Evolutionary conservation across 1,140 invertebrate genomes (phyloP).

Genomic region (Proales similis): DNA sequence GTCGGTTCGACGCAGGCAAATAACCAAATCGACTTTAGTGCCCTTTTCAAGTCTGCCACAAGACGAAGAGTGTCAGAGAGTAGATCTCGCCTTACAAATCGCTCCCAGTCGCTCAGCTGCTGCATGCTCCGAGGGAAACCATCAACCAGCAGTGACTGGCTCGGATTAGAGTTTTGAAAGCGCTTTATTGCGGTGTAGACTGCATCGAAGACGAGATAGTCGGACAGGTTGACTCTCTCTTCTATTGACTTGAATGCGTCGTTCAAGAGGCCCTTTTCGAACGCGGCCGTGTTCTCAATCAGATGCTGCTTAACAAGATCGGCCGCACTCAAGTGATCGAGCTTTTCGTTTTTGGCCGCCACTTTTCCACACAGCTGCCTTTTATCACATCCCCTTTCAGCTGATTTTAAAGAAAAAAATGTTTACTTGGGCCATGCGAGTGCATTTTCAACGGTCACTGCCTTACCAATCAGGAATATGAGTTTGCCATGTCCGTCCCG

Average conservation of each 20-base stretch:
- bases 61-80: too few relatives aligned
- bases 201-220: constrained; percentile 16
- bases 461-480: constrained; percentile 14
- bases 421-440: not conserved
- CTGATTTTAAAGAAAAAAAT: not conserved
- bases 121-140: constrained; percentile 17
- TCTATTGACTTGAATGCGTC: not conserved
- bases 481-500: constrained; percentile 1
- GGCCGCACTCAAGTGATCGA: constrained; percentile 15
- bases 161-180: constrained; percentile 8
- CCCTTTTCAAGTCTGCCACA: too few relatives aligned
- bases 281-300: not conserved
- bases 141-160: not conserved
- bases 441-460: not conserved
- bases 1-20: too few relatives aligned
- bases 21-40: too few relatives aligned
- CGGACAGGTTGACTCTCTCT: not conserved
- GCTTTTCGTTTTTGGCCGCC: not conserved
- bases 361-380: not conserved
- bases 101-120: constrained; percentile 16
- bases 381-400: constrained; percentile 15
- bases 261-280: not conserved
- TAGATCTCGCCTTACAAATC: constrained; percentile 33
- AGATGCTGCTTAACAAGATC: constrained; percentile 15
- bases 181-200: not conserved